These are phyloP conservation scores for Carlito syrichta DNA, from an alignment of 2,113 vertebrate genomes.

Conservation along the genomic window DNA sequence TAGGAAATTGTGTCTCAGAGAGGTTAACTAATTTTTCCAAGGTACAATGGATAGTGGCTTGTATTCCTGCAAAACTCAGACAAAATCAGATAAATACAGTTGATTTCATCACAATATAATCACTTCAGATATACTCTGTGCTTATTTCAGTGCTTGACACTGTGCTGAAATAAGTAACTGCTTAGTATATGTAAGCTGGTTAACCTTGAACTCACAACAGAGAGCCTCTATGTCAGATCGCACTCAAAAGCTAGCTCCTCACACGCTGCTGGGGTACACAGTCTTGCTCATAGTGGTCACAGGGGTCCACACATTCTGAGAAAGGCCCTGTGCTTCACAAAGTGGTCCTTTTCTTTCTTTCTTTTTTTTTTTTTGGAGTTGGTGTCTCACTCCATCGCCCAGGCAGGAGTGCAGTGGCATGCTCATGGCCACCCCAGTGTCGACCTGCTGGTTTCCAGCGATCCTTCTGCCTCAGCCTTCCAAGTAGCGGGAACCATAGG, in stretches of 20 bases:
- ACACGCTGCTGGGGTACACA: not conserved
- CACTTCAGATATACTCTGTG: not conserved
- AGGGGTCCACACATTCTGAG: not conserved
- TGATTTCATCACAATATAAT: not conserved
- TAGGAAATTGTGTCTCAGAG: not conserved
- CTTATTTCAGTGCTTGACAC: not conserved
- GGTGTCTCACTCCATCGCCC: too few relatives aligned
- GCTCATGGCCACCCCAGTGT: too few relatives aligned
- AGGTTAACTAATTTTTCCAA: not conserved
- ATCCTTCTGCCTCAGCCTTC: too few relatives aligned
- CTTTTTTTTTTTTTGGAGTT: too few relatives aligned
- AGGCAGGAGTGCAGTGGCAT: too few relatives aligned
- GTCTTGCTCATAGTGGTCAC: not conserved
- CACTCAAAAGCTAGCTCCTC: not conserved
- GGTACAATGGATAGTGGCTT: not conserved
- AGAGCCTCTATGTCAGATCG: not conserved
- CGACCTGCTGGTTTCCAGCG: too few relatives aligned
- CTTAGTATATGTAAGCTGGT: not conserved
- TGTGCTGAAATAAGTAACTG: too few relatives aligned
- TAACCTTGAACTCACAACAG: not conserved
- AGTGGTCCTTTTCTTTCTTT: too few relatives aligned
- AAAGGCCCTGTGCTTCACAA: not conserved
- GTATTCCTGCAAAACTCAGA: not conserved
- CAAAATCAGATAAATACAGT: not conserved
- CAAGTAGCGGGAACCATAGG: too few relatives aligned